phyloP scores from a whole-genome alignment of 2,888 invertebrate species.

The Ephialtes manifestator region DNA sequence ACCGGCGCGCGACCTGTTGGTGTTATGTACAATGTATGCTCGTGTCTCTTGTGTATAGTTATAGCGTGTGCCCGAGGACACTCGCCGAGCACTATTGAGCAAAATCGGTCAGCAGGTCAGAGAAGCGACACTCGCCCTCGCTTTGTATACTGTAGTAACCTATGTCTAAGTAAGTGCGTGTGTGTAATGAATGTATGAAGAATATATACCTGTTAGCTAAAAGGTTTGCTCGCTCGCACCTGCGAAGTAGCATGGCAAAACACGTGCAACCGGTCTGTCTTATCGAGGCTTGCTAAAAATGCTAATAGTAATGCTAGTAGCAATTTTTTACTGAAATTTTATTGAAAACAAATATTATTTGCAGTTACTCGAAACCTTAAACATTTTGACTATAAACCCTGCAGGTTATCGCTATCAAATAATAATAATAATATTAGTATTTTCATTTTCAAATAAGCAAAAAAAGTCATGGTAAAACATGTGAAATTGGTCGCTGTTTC shows the following conservation, averaged over 20 bases:
- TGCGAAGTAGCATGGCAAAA: slow-evolving; percentile 5
- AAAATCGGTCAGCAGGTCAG: slow-evolving; percentile 81
- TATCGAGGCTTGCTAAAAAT: too few species aligned
- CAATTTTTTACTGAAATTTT: neutral
- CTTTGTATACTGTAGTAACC: neutral
- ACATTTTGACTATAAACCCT: too few species aligned
- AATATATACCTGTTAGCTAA: slow-evolving; percentile 1
- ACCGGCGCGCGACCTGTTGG: slow-evolving; percentile 32
- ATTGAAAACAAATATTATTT: too few species aligned
- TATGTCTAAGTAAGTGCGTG: slow-evolving; percentile 8
- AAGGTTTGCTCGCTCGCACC: slow-evolving; percentile 35
- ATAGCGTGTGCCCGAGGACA: slow-evolving; percentile 68
- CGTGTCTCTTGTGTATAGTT: slow-evolving; percentile 13
- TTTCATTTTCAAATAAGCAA: too few species aligned
- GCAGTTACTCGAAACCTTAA: too few species aligned
- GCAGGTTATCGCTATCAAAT: too few species aligned
- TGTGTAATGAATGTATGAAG: neutral
- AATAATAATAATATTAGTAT: too few species aligned
- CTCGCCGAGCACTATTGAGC: slow-evolving; percentile 63
- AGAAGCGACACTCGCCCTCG: slow-evolving; percentile 64
- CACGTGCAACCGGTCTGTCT: slow-evolving; percentile 76
- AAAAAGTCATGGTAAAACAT: too few species aligned
- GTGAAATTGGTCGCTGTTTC: too few species aligned
- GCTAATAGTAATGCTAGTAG: too few species aligned
- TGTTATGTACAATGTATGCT: slow-evolving; percentile 7